Conservation (phyloP, 2,888 invertebrate species). For the Yponomeuta malinellus region DNA sequence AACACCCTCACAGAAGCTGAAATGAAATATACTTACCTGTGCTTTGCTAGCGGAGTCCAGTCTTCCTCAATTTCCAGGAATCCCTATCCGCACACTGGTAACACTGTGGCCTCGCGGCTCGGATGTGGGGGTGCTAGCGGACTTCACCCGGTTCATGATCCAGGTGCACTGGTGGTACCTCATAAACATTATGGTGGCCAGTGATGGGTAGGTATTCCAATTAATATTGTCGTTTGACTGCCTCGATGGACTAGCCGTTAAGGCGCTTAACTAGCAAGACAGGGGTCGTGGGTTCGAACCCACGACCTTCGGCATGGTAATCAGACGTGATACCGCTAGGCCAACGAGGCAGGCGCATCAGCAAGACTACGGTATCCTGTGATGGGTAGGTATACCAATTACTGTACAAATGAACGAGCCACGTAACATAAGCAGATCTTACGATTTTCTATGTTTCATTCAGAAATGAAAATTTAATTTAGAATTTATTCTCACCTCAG, state of each 20-base stretch:
- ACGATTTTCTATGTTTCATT: too few species aligned
- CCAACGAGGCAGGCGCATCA: neutral
- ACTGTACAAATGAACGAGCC: neutral
- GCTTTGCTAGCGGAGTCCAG: too few species aligned
- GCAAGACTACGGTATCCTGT: neutral
- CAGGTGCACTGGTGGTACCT: constrained; percentile 47
- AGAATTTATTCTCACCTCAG: too few species aligned
- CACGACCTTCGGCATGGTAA: too few species aligned
- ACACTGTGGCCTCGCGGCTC: constrained; percentile 35
- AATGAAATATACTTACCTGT: too few species aligned
- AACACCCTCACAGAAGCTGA: too few species aligned
- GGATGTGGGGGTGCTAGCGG: constrained; percentile 30
- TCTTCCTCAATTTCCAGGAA: constrained; percentile 28
- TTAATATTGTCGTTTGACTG: neutral
- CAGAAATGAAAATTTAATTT: too few species aligned
- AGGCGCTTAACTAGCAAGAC: too few species aligned
- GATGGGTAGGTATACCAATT: too few species aligned
- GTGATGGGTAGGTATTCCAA: constrained; percentile 26
- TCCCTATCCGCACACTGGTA: constrained; percentile 42
- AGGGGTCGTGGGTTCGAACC: too few species aligned
- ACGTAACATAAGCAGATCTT: neutral
- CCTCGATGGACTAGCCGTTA: too few species aligned
- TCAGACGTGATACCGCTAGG: too few species aligned
- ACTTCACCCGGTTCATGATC: constrained; percentile 35
- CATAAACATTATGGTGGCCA: constrained; percentile 37